Evolutionary conservation across 2,888 invertebrate genomes (phyloP).

Genomic region (Parascotia fuliginaria): DNA sequence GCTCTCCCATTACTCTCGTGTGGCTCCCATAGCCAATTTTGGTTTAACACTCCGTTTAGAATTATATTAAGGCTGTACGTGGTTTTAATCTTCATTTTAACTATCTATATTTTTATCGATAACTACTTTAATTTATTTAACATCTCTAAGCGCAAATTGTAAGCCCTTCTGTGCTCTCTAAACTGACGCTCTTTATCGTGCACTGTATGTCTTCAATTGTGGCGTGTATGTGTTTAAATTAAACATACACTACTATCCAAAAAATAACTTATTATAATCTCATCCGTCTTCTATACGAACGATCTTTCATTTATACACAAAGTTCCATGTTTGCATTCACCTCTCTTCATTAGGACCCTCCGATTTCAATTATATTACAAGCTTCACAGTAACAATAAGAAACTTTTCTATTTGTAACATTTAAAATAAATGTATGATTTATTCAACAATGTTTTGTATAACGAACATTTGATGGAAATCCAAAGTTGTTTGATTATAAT

Average conservation of each 20-base stretch:
- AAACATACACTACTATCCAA: neutral
- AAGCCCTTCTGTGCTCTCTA: too few relatives aligned
- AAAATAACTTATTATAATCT: neutral
- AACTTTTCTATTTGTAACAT: constrained; percentile 55
- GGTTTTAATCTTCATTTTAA: too few relatives aligned
- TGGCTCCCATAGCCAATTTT: too few relatives aligned
- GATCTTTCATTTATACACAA: constrained; percentile 1
- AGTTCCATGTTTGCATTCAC: constrained; percentile 14
- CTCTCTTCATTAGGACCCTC: constrained; percentile 49
- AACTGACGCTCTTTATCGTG: too few relatives aligned
- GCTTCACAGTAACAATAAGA: constrained; percentile 33
- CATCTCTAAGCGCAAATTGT: too few relatives aligned
- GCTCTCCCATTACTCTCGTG: too few relatives aligned
- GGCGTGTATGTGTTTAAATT: too few relatives aligned
- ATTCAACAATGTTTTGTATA: constrained; percentile 46
- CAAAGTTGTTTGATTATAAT: constrained; percentile 38
- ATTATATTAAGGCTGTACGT: too few relatives aligned
- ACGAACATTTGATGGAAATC: constrained; percentile 31
- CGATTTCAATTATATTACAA: constrained; percentile 57
- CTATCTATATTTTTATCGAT: too few relatives aligned
- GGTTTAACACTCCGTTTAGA: too few relatives aligned
- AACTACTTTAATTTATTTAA: too few relatives aligned
- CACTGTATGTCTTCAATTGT: too few relatives aligned
- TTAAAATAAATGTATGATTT: constrained; percentile 49
- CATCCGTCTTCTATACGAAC: neutral